These are phyloP conservation scores for Micromys minutus DNA, from an alignment of 2,113 vertebrate genomes.

Conservation along the genomic window DNA sequence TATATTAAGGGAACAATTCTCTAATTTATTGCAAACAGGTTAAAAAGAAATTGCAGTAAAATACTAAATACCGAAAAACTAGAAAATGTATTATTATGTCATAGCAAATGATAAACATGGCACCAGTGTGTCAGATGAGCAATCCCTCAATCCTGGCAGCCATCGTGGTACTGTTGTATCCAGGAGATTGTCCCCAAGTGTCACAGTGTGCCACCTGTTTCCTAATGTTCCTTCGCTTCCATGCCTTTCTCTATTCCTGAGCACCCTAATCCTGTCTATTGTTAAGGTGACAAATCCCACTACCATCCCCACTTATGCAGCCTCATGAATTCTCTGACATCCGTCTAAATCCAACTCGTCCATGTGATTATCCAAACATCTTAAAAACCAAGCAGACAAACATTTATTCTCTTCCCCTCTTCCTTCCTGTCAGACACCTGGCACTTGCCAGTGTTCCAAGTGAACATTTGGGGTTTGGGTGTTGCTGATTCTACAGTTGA, in stretches of 20 bases:
- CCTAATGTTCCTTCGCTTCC: not conserved
- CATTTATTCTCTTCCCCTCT: not conserved
- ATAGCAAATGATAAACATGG: not conserved
- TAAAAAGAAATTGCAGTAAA: not conserved
- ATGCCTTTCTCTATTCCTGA: not conserved
- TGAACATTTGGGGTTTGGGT: not conserved
- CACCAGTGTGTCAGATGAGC: not conserved
- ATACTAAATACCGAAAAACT: not conserved
- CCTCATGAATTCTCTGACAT: not conserved
- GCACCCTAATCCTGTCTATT: not conserved
- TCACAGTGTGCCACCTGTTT: not conserved
- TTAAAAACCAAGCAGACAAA: not conserved
- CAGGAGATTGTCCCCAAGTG: not conserved
- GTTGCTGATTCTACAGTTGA: not conserved
- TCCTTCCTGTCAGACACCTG: not conserved
- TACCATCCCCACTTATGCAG: not conserved
- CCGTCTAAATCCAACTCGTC: not conserved
- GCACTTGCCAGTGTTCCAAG: too few relatives aligned
- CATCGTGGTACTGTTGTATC: fast-evolving
- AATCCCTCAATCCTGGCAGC: not conserved
- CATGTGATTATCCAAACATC: not conserved
- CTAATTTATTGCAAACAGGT: not conserved
- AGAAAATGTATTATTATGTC: not conserved
- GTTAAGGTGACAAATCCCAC: not conserved
- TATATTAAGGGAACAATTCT: not conserved